phyloP scores from a whole-genome alignment of 2,888 invertebrate species.

The Cecidostiba fungosa region DNA sequence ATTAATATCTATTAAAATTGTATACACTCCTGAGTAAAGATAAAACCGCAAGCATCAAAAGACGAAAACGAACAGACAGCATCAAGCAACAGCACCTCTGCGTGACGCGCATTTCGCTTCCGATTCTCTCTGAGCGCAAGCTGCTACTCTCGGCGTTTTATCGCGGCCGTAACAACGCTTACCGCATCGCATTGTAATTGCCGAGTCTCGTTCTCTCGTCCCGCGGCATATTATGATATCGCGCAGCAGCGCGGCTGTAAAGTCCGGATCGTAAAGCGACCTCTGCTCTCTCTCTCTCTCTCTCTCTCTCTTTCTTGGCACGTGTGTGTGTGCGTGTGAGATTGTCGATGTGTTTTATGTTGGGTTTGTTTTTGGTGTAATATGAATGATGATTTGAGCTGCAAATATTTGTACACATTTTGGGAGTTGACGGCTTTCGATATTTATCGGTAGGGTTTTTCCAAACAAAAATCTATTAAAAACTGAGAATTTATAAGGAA shows the following conservation, averaged over 20 bases:
- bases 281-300: constrained; percentile 23
- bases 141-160: constrained; percentile 40
- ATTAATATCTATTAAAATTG: background rate
- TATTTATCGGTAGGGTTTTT: background rate
- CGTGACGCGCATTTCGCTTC: constrained; percentile 8
- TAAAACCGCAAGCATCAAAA: background rate
- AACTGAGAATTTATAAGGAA: background rate
- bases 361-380: background rate
- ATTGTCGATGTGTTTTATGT: background rate
- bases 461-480: background rate
- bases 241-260: constrained; percentile 19
- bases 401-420: background rate
- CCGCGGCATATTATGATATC: constrained; percentile 35
- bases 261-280: constrained; percentile 45
- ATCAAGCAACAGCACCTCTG: background rate
- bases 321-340: background rate
- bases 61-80: background rate
- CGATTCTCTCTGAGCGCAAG: background rate
- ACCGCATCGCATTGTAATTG: constrained; percentile 52
- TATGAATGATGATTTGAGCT: background rate
- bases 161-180: constrained; percentile 51
- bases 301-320: no score
- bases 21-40: background rate
- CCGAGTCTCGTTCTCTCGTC: constrained; percentile 33
- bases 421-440: no score